A percentile compares a stretch with the other conserved stretches of the same genome.
Evolutionary conservation across 2,797 vertebrate species (phyloP).

Genomic region (Hoplostethus atlanticus): DNA sequence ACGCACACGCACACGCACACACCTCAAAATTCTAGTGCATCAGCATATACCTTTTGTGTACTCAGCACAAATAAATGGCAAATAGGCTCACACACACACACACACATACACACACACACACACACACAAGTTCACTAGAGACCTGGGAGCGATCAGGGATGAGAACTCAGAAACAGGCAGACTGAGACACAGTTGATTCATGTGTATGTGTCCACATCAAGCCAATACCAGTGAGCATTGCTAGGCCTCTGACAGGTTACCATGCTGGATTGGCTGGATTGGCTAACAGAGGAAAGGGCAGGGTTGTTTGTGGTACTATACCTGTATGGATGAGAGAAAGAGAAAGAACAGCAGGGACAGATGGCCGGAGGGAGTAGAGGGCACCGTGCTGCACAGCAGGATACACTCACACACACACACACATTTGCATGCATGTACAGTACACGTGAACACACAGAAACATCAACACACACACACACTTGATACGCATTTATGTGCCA

Average conservation of each 20-base stretch:
- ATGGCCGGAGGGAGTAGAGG: constrained; percentile 72
- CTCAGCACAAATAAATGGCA: constrained; percentile 36
- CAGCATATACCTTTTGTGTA: constrained; percentile 34
- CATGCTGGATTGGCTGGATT: constrained; percentile 18
- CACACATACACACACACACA: too few relatives aligned
- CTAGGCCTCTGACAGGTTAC: constrained; percentile 12
- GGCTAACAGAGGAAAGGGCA: neutral
- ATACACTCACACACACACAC: constrained; percentile 21
- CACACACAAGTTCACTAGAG: constrained; percentile 8
- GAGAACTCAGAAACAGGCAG: neutral
- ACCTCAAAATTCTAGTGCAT: constrained; percentile 5
- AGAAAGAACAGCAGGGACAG: constrained; percentile 70
- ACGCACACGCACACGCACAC: constrained; percentile 22
- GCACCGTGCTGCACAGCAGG: constrained; percentile 40
- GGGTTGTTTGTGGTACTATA: constrained; percentile 27
- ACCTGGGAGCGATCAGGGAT: neutral
- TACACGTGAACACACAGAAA: too few relatives aligned
- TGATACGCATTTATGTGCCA: neutral
- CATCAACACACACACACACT: neutral
- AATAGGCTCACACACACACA: too few relatives aligned
- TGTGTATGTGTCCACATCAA: neutral
- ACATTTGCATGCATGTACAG: neutral
- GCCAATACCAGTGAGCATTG: neutral
- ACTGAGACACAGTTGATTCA: constrained; percentile 10
- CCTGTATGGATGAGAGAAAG: constrained; percentile 47